Evolutionary conservation across 2,888 invertebrate species (phyloP), one percentile per base, ranked within the genome.

Genomic region (Oscheius sp.): DNA sequence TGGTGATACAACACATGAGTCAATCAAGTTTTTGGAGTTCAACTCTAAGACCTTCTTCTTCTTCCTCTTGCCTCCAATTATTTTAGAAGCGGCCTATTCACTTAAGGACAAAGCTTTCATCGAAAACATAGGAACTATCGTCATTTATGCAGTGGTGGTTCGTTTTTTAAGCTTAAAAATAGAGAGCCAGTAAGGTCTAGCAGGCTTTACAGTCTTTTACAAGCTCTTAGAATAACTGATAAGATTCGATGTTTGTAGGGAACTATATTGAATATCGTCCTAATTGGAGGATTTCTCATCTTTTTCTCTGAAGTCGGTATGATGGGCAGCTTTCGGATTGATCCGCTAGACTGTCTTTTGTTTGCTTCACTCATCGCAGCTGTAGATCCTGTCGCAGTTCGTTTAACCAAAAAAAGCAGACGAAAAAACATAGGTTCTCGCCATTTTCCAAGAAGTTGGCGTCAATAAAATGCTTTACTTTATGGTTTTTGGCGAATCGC

Each of bases 341-440:
- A 70, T 46, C 64, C 81, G 12, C 71, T 86, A 2, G 86, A 88
- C 66, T 84, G 82, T 33, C 79, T 90, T 25, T 87, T 90, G 33
- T 90, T 90, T 78, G 87, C 88, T 27, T 87, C 90, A 3, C 85
- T 90, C 15, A 90, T 90, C 65, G 89, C 90, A 1, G 90, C 90
- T n/a, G 90, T 90, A 10, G 90, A 90, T 81, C 90, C 90, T 1
- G 90, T 90, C 3, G 90, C 90, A 0, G 89, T 89, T 79, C 86
- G 87, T 86, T 3, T 20, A 2, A 46, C 2, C 31, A 8, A 4
- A 50, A 17, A 33, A 25, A 17, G 53, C 37, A 39, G 8, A 45
- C 25, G 6, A 10, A 20, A 46, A 27, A 48, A 33, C 65, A 2
- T 31, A 78, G 75, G 81, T 80, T 0, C 71, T 85, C 33, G 83